Evolutionary conservation across 2,797 vertebrate genomes (phyloP), one percentile per base, ranked within the genome.

Genomic region (Cynodonichthys magdalenae): DNA sequence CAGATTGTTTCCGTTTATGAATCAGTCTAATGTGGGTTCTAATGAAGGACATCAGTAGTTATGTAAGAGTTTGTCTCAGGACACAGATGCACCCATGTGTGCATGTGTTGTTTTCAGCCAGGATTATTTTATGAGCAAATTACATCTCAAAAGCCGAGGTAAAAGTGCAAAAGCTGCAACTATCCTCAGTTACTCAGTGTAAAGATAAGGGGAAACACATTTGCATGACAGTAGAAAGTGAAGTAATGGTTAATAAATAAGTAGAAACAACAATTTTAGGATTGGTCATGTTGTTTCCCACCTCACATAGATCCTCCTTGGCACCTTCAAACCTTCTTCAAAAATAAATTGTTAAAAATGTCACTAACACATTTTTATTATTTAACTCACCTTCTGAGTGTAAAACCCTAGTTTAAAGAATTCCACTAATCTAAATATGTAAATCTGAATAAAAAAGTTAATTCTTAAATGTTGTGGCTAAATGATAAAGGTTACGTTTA

Each of bases 91-190:
- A 67, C 50, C 51, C 29, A 46, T 2, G 20, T 77, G 77, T 2
- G 20, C 18, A 31, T 28, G 52, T 51, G 56, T 76, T 65, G 59
- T 66, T 74, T 80, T 56, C 34, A 49, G 47, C 28, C 41, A 19
- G 67, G 64, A 78, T 84, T 57, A 79, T 71, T 73, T 74, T 71
- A 87, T 69, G 62, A 75, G 71, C 59, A 75, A 84, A 86, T 84
- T 54, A 68, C 64, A 63, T 53, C 29, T 55, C 34, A 27, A 54
- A 70, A 56, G 41, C 51, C 36, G 34, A 36, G 34, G 34, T 11
- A 72, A 71, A 69, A 81, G 73, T 68, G 70, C 55, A 47, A 67
- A 66, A 67, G 60, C 58, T 74, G 69, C 7, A 59, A 62, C 8
- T 50, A 51, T 2, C 50, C 76, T 77, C 8, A 9, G 15, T 15